A percentile compares a stretch with the other conserved stretches of the same genome.
Evolutionary conservation across 1,140 invertebrate genomes (phyloP).

Genomic region (Leptinotarsa texana): DNA sequence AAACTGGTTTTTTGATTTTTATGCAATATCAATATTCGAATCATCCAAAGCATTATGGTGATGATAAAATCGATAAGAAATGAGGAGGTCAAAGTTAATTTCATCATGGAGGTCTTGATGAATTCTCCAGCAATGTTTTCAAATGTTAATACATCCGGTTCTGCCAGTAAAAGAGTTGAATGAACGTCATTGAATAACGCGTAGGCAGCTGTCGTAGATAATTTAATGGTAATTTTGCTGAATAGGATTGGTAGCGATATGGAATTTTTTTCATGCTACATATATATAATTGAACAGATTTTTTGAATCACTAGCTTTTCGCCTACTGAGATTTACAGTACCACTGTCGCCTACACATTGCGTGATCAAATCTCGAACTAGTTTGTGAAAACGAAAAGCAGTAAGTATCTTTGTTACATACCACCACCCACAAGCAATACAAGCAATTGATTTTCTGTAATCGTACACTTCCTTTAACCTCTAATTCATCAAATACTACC

Average conservation of each 20-base stretch:
- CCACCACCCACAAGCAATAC: too few relatives aligned
- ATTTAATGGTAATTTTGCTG: neutral
- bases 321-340: neutral
- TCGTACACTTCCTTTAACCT: too few relatives aligned
- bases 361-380: too few relatives aligned
- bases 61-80: neutral
- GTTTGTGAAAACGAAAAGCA: too few relatives aligned
- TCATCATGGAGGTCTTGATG: neutral
- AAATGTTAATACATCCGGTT: slow-evolving; percentile 16
- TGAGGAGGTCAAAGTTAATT: neutral
- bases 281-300: neutral
- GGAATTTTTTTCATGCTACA: neutral
- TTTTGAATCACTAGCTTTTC: neutral
- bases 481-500: too few relatives aligned
- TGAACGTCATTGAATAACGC: slow-evolving; percentile 16
- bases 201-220: neutral
- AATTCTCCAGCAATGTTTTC: slow-evolving; percentile 4
- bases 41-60: neutral
- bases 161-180: slow-evolving; percentile 4
- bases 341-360: too few relatives aligned
- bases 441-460: too few relatives aligned
- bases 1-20: too few relatives aligned
- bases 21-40: too few relatives aligned
- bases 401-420: too few relatives aligned
- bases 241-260: neutral